phyloP scores from a whole-genome alignment of 2,797 vertebrate species.

The Enteromius mattozi region DNA sequence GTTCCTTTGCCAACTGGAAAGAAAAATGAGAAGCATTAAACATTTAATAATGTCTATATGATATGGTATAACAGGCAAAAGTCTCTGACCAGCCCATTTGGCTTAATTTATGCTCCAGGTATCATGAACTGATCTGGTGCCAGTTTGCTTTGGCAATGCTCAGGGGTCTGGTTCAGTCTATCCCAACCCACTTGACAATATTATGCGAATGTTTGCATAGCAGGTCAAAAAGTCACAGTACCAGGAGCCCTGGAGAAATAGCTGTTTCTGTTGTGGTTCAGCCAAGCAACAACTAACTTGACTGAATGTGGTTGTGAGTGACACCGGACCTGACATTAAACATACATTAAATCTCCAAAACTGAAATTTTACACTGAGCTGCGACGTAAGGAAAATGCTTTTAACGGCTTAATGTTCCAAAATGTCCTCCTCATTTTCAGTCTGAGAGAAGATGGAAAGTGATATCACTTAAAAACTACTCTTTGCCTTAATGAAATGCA shows the following conservation, averaged over 20 bases:
- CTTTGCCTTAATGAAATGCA: slow-evolving; percentile 43
- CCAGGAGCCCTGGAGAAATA: slow-evolving; percentile 41
- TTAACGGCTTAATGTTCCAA: slow-evolving; percentile 62
- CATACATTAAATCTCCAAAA: slow-evolving; percentile 64
- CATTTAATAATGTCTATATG: slow-evolving; percentile 6
- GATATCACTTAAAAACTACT: slow-evolving; percentile 46
- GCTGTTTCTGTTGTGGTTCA: slow-evolving; percentile 25
- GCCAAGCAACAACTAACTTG: slow-evolving; percentile 28
- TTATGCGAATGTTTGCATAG: slow-evolving; percentile 35
- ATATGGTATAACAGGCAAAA: background rate
- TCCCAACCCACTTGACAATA: slow-evolving; percentile 25
- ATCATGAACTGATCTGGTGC: slow-evolving; percentile 29
- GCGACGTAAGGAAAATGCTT: slow-evolving; percentile 61
- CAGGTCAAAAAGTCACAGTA: slow-evolving; percentile 50
- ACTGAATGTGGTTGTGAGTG: slow-evolving; percentile 53
- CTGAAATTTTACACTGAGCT: slow-evolving; percentile 68
- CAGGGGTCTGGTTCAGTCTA: background rate
- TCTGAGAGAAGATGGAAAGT: slow-evolving; percentile 57
- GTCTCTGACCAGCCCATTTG: slow-evolving; percentile 6
- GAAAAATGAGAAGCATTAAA: slow-evolving; percentile 11
- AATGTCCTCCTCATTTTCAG: slow-evolving; percentile 64
- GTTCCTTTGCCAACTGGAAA: slow-evolving; percentile 45
- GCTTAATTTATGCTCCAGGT: slow-evolving; percentile 11
- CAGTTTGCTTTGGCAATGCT: slow-evolving; percentile 34
- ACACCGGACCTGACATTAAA: slow-evolving; percentile 70